Evolutionary conservation across 2,113 vertebrate genomes (phyloP), one percentile per base, ranked within the genome.

Genomic region (Lanius ludovicianus): DNA sequence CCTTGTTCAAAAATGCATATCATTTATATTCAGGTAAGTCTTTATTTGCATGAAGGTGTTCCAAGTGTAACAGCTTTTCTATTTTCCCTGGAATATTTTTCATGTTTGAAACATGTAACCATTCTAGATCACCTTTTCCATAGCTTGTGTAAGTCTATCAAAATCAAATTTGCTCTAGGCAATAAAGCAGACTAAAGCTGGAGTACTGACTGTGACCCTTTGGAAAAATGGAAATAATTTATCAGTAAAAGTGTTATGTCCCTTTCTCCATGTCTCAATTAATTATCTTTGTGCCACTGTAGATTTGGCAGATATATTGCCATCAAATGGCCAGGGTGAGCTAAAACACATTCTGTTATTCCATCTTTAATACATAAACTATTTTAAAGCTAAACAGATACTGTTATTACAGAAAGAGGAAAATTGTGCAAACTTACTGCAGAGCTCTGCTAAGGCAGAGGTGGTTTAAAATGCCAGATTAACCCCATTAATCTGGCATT

Each of bases 101-200:
- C 62, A 76, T 5, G 8, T 90, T 95, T 92, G 87, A 77, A 97
- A 65, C 75, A 25, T 46, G 31, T 44, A 87, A 74, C 62, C 31
- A 57, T 88, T 91, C 84, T 70, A 77, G 53, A 95, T 84, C 69
- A 84, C 81, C 63, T 96, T 81, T 93, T 86, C 87, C 25, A 56
- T 56, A 80, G 62, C 52, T 85, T 65, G 15, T 37, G 50, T 47
- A 87, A 91, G 84, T 89, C 90, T 74, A 70, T 91, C 41, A 94
- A 96, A 96, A 90, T 70, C 42, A 87, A 60, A 80, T 91, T 94
- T 91, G 31, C 90, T 93, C 20, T 41, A 74, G 89, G 94, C 81
- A 91, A 60, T 90, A 96, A 96, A 87, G 8, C 44, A 85, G 31
- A 31, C 47, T 84, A 33, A 50, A 93, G 76, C 37, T 85, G 75